Percentiles rank a stretch among this genome's conserved stretches.
Evolutionary conservation across 2,888 invertebrate species (phyloP).

Genomic region (Elegia similella): DNA sequence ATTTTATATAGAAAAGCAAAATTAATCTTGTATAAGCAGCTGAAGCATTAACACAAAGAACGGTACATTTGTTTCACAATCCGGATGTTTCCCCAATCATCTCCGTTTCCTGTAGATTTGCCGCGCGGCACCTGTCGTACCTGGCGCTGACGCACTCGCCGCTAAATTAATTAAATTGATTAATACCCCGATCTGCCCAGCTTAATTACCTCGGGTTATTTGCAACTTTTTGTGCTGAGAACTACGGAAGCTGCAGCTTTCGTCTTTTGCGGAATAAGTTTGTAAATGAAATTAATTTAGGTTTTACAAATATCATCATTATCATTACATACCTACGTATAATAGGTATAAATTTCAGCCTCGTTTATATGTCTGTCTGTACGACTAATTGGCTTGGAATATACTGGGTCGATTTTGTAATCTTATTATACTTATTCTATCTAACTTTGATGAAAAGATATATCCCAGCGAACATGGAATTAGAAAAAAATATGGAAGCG

Average conservation of each 20-base stretch:
- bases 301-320: too few relatives aligned
- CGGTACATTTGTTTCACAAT: conserved; percentile 51
- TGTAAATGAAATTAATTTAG: too few relatives aligned
- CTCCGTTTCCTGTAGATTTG: conserved; percentile 77
- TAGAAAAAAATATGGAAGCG: too few relatives aligned
- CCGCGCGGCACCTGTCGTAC: conserved; percentile 63
- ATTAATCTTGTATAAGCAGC: conserved; percentile 10
- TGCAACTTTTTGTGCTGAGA: conserved; percentile 41
- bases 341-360: too few relatives aligned
- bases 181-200: conserved; percentile 59
- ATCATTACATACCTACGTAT: too few relatives aligned
- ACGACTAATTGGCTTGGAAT: too few relatives aligned
- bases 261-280: not conserved
- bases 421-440: too few relatives aligned
- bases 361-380: too few relatives aligned
- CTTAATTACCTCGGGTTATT: conserved; percentile 61
- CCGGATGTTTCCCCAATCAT: conserved; percentile 50
- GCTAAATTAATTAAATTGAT: conserved; percentile 76
- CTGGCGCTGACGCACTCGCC: conserved; percentile 67
- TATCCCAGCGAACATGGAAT: too few relatives aligned
- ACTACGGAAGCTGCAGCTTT: conserved; percentile 11
- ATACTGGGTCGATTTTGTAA: too few relatives aligned
- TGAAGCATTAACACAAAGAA: conserved; percentile 28
- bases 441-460: too few relatives aligned
- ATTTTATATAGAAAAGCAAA: too few relatives aligned